Evolutionary conservation across 2,113 vertebrate species (phyloP).

Genomic region (Leptobrachium ailaonicum): DNA sequence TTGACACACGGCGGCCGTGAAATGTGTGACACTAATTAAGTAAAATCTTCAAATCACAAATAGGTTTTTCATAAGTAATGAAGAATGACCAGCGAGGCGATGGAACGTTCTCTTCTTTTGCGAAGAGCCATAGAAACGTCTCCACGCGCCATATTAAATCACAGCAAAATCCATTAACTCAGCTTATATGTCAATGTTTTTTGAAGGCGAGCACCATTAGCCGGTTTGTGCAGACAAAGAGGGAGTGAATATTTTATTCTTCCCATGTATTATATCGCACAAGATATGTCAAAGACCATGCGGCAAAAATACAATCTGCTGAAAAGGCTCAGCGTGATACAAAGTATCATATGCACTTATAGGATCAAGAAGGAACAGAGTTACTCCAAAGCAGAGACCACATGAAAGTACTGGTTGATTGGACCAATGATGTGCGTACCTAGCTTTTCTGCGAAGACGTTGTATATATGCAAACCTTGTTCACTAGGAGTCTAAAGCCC

Average conservation of each 20-base stretch:
- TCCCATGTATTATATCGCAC: not conserved
- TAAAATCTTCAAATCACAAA: conserved; percentile 63
- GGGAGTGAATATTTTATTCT: conserved; percentile 12
- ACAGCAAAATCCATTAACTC: conserved; percentile 59
- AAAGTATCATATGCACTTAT: too few species aligned
- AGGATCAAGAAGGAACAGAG: too few species aligned
- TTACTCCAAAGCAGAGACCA: too few species aligned
- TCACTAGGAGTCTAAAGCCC: too few species aligned
- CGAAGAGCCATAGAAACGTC: conserved; percentile 56
- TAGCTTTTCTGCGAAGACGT: too few species aligned
- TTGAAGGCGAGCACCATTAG: conserved; percentile 55
- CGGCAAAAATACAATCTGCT: not conserved
- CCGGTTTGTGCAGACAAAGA: conserved; percentile 46
- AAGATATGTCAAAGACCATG: too few species aligned
- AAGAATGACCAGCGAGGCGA: conserved; percentile 61
- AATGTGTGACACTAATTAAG: conserved; percentile 68
- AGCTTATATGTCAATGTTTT: conserved; percentile 48
- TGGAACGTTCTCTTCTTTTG: conserved; percentile 60
- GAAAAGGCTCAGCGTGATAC: not conserved
- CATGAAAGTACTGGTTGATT: too few species aligned
- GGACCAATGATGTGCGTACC: too few species aligned
- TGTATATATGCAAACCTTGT: too few species aligned
- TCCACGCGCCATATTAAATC: conserved; percentile 62
- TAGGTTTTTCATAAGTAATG: conserved; percentile 60
- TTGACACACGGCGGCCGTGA: conserved; percentile 59